Conservation (phyloP, 1,140 invertebrate genomes). For the Panonychus citri region DNA sequence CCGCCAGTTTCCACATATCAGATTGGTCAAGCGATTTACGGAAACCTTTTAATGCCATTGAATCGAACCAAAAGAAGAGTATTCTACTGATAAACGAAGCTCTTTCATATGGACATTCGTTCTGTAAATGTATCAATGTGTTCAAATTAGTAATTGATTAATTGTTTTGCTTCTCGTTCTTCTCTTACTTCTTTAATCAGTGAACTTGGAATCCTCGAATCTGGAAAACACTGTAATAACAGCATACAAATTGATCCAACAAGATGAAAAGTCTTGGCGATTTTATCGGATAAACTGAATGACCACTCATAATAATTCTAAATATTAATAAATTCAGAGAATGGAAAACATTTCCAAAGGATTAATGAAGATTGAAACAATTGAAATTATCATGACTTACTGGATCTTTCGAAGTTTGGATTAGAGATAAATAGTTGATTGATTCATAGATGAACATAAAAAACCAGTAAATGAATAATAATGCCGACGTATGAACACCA, state of each 20-base stretch:
- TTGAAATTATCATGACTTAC: too few relatives aligned
- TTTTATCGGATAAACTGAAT: too few relatives aligned
- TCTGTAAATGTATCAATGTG: background rate
- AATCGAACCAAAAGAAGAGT: constrained; percentile 76
- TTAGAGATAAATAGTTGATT: constrained; percentile 4
- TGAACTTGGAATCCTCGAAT: too few relatives aligned
- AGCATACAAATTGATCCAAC: too few relatives aligned
- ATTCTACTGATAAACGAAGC: constrained; percentile 72
- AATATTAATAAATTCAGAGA: too few relatives aligned
- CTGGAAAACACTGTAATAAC: too few relatives aligned
- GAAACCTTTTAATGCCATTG: constrained; percentile 11
- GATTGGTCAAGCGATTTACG: constrained; percentile 1
- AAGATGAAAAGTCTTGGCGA: too few relatives aligned
- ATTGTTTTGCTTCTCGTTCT: too few relatives aligned
- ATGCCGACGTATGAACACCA: constrained; percentile 6
- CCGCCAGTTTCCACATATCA: constrained; percentile 5
- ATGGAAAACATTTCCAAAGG: too few relatives aligned
- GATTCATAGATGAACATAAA: background rate
- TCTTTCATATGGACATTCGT: constrained; percentile 39
- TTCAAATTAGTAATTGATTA: background rate
- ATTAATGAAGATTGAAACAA: too few relatives aligned
- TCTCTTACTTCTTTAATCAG: too few relatives aligned
- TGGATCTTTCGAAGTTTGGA: background rate
- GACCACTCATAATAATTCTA: too few relatives aligned
- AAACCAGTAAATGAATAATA: constrained; percentile 7